phyloP scores from a whole-genome alignment of 2,888 invertebrate species.

The Leptinotarsa peninsularis region DNA sequence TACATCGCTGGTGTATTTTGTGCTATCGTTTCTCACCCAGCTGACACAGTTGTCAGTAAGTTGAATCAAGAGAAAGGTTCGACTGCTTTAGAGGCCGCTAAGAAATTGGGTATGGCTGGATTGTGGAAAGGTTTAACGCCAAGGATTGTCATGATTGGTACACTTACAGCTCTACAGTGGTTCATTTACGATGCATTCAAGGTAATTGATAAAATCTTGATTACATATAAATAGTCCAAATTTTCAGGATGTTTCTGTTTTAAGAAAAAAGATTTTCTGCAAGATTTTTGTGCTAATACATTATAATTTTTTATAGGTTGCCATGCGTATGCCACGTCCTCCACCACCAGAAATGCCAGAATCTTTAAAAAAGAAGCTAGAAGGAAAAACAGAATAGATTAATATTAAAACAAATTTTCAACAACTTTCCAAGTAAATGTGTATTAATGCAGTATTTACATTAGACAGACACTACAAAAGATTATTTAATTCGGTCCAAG shows the following conservation, averaged over 20 bases:
- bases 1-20: slow-evolving; percentile 99
- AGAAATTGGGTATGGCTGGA: slow-evolving; percentile 79
- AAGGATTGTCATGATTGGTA: slow-evolving; percentile 97
- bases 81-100: slow-evolving; percentile 79
- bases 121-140: slow-evolving; percentile 93
- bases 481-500: slow-evolving; percentile 6
- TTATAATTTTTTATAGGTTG: slow-evolving; percentile 66
- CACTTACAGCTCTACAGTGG: slow-evolving; percentile 95
- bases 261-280: neutral
- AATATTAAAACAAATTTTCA: slow-evolving; percentile 30
- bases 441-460: slow-evolving; percentile 48
- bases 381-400: slow-evolving; percentile 57
- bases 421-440: slow-evolving; percentile 31
- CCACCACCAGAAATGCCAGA: slow-evolving; percentile 98
- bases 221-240: too few species aligned
- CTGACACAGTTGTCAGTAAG: slow-evolving; percentile 97
- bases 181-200: slow-evolving; percentile 95
- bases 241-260: too few species aligned
- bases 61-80: slow-evolving; percentile 92
- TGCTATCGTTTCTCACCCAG: slow-evolving; percentile 98
- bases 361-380: slow-evolving; percentile 81
- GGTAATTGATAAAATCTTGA: slow-evolving; percentile 46
- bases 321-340: slow-evolving; percentile 89
- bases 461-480: slow-evolving; percentile 28
- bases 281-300: slow-evolving; percentile 10